Conservation (phyloP, 2,113 vertebrate genomes). For the Amphiprion percula region DNA sequence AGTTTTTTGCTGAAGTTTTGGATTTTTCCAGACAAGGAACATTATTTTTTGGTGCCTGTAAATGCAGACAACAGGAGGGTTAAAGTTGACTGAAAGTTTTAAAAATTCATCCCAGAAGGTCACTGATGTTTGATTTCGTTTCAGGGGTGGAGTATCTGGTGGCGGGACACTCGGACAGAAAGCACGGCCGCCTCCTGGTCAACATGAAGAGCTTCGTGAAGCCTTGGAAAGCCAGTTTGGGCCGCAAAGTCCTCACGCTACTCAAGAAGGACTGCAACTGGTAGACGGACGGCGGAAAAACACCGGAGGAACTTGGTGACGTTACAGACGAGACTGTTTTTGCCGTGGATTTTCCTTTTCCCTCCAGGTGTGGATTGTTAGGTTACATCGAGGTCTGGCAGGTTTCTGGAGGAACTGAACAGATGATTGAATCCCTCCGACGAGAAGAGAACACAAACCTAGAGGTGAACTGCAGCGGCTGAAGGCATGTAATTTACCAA, state of each 20-base stretch:
- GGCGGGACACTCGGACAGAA: slow-evolving; percentile 92
- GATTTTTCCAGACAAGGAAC: too few relatives aligned
- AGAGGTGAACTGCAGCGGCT: slow-evolving; percentile 12
- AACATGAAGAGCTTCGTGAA: slow-evolving; percentile 99
- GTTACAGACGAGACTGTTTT: slow-evolving; percentile 15
- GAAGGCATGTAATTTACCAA: slow-evolving; percentile 37
- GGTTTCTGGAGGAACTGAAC: slow-evolving; percentile 3
- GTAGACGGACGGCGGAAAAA: slow-evolving; percentile 39
- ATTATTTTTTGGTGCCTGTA: too few relatives aligned
- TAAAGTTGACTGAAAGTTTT: not conserved
- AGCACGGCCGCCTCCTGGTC: slow-evolving; percentile 90
- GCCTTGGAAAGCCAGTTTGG: slow-evolving; percentile 92
- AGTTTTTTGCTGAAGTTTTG: too few relatives aligned
- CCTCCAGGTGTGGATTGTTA: slow-evolving; percentile 47
- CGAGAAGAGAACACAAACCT: slow-evolving; percentile 27
- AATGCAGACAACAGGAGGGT: too few relatives aligned
- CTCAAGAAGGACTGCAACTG: slow-evolving; percentile 92
- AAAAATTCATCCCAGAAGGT: too few relatives aligned
- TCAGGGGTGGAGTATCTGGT: slow-evolving; percentile 94
- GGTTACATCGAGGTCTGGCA: not conserved
- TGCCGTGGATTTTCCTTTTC: slow-evolving; percentile 19
- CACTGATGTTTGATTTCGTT: not conserved
- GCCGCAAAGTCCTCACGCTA: slow-evolving; percentile 92
- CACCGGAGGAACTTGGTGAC: not conserved
- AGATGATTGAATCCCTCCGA: slow-evolving; percentile 20